A percentile compares a stretch with the other conserved stretches of the same genome.
Conservation (phyloP, 2,113 vertebrate genomes). For the Lepus americanus region DNA sequence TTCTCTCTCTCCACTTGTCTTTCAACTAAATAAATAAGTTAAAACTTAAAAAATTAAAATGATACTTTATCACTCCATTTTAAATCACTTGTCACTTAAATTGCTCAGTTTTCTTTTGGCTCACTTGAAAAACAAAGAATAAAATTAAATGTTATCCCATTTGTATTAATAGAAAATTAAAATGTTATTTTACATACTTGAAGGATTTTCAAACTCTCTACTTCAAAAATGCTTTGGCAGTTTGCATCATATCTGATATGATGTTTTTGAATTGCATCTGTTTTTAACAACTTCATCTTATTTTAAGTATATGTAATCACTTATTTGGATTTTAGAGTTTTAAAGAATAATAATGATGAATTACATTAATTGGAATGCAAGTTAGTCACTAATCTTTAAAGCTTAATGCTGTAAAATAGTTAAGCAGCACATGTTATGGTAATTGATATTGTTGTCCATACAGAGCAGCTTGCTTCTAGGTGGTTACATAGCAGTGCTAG, state of each 20-base stretch:
- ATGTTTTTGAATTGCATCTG: slow-evolving; percentile 31
- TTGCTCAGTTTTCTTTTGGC: not conserved
- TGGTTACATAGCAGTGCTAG: slow-evolving; percentile 62
- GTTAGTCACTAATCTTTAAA: slow-evolving; percentile 61
- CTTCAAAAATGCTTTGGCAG: not conserved
- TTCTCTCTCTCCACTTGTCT: too few species aligned
- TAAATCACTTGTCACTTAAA: slow-evolving; percentile 23
- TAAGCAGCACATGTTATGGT: slow-evolving; percentile 64
- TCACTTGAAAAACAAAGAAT: not conserved
- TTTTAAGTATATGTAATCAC: slow-evolving; percentile 59
- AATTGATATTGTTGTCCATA: slow-evolving; percentile 30
- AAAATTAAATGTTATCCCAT: slow-evolving; percentile 11
- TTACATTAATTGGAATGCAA: slow-evolving; percentile 55
- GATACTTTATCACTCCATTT: slow-evolving; percentile 43
- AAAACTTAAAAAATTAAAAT: too few species aligned
- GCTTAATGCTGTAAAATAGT: slow-evolving; percentile 64
- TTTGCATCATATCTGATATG: slow-evolving; percentile 38
- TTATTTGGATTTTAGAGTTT: slow-evolving; percentile 71
- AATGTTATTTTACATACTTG: slow-evolving; percentile 17
- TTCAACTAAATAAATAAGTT: too few species aligned
- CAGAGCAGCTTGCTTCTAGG: slow-evolving; percentile 71
- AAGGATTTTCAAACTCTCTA: slow-evolving; percentile 42
- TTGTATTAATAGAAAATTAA: slow-evolving; percentile 42
- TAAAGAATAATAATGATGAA: slow-evolving; percentile 69
- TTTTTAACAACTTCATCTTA: not conserved